Evolutionary conservation across 2,113 vertebrate species (phyloP), one percentile per base, ranked within the genome.

Genomic region (Hippolais icterina): DNA sequence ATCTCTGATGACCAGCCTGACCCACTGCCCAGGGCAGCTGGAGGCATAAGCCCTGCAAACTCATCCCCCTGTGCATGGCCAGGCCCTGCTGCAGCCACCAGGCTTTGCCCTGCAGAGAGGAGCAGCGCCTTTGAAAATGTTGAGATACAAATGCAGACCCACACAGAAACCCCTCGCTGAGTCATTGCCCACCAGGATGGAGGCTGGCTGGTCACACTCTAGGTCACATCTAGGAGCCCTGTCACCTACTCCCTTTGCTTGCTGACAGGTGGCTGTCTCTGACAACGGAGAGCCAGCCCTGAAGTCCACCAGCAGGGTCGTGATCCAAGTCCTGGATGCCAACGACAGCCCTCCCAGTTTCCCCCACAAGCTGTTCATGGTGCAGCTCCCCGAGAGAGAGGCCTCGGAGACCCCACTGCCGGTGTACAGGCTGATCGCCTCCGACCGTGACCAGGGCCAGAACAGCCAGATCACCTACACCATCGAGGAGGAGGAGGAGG

Each of bases 321-420:
- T 99, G 83, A 98, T 99, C 79, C 90, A 96, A 49, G 96, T 99
- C 53, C 83, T 98, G 65, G 99, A 99, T 64, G 98, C 98, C 89
- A 99, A 99, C 0, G 99, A 99, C 98, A 99, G 98, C 63, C 90
- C 97, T 12, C 99, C 99, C 11, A 97, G 94, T 41, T 99, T 99
- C 94, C 98, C 98, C 24, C 98, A 99, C 82, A 99, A 99, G 82
- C 98, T 99, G 44, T 99, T 99, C 96, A 98, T 99, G 56, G 98
- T 99, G 65, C 97, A 98, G 81, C 97, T 99, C 25, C 98, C 97
- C 0, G 98, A 99, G 87, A 98, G 97, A 87, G 95, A 87, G 1
- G 97, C 86, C 21, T 94, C 69, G 0, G 78, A 72, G 24, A 95
- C 82, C 0, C 94, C 90, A 0, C 94, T 94, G 95, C 97, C 98